Evolutionary conservation across 2,113 vertebrate species (phyloP), one percentile per base, ranked within the genome.

Genomic region (Acrocephalus kingi): DNA sequence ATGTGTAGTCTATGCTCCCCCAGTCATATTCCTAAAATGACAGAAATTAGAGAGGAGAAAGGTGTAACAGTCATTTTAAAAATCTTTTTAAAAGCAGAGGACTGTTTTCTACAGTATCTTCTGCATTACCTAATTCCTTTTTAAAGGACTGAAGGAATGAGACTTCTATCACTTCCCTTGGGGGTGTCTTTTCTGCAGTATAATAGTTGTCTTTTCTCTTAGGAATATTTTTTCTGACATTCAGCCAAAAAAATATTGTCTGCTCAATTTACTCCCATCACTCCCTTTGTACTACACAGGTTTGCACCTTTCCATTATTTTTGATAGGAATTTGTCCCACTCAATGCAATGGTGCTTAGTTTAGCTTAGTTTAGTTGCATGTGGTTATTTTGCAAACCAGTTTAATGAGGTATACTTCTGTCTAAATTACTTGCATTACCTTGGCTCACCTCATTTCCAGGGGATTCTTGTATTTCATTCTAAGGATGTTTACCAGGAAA

Each of bases 221-320:
- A 90, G 37, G 23, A 91, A 55, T 92, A 76, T 84, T 71, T 95
- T 91, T 90, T 77, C 79, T 95, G 93, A 94, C 85, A 68, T 68
- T 81, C 63, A 90, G 48, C 79, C 90, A 94, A 93, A 96, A 96
- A 93, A 94, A 72, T 49, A 73, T 83, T 9, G 33, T 91, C 80
- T 95, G 85, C 89, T 96, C 87, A 91, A 86, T 94, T 93, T 93
- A 67, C 68, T 97, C 67, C 56, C 64, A 83, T 88, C 72, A 62
- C 13, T 91, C 62, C 54, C 23, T 84, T 87, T 91, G 46, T 84
- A 23, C 18, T n/a, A 11, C 30, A 10, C 3, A 49, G 39, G 23
- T 75, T 78, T 92, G 37, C 67, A 93, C 79, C 82, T 94, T 84
- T 46, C 18, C 30, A 18, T 3, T 82, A 15, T 55, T 79, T 63